These are phyloP conservation scores for Rhincodon typus DNA, from an alignment of 2,797 vertebrate species.

Conservation along the genomic window DNA sequence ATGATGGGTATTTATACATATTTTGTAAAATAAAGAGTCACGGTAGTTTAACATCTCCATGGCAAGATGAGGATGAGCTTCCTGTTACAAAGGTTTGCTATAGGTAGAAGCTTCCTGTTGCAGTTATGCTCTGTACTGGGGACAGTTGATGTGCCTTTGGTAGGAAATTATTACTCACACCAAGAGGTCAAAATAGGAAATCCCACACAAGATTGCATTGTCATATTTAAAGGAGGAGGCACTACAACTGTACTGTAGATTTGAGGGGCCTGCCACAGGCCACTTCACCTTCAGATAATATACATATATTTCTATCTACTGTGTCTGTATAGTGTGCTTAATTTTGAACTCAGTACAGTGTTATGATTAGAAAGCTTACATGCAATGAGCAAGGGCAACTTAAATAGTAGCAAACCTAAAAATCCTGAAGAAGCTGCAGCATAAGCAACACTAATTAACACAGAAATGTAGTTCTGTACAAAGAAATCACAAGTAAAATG, in stretches of 20 bases:
- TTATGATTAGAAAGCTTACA: neutral
- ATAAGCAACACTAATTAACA: neutral
- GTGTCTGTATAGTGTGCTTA: neutral
- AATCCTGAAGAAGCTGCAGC: neutral
- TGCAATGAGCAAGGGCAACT: neutral
- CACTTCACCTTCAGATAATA: neutral
- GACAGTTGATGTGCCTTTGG: neutral
- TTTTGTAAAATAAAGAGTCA: neutral
- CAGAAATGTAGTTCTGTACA: neutral
- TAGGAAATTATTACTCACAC: slow-evolving; percentile 24
- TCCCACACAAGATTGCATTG: neutral
- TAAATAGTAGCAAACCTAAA: neutral
- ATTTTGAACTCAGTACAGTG: too few species aligned
- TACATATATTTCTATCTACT: neutral
- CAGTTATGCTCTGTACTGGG: neutral
- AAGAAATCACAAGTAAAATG: slow-evolving; percentile 28
- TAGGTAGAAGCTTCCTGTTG: slow-evolving; percentile 32
- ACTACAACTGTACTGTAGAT: neutral
- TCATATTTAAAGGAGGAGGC: neutral
- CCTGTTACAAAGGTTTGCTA: slow-evolving; percentile 1
- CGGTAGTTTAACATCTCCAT: neutral
- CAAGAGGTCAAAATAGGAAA: slow-evolving; percentile 9
- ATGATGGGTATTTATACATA: neutral
- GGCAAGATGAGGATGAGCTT: slow-evolving; percentile 5
- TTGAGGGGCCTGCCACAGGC: neutral